Conservation (phyloP, 2,113 vertebrate species). For the Lycaon pictus region DNA sequence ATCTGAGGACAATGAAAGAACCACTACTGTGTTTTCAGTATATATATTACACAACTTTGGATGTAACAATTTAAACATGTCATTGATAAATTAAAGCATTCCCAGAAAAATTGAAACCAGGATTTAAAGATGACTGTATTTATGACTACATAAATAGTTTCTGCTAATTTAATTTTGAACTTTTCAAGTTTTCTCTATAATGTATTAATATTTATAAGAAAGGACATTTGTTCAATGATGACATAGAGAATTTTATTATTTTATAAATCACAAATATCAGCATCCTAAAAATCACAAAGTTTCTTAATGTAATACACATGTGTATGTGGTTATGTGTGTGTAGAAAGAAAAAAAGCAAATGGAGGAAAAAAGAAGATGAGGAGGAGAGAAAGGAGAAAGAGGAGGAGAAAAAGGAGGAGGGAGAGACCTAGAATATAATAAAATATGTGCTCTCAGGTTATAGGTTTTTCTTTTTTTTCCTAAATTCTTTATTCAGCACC, state of each 20-base stretch:
- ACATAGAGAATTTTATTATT: background rate
- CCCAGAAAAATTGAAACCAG: background rate
- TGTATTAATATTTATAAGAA: background rate
- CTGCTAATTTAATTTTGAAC: background rate
- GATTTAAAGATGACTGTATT: background rate
- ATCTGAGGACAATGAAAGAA: background rate
- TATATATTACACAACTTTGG: background rate
- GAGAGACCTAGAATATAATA: background rate
- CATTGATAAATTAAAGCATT: background rate
- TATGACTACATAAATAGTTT: background rate
- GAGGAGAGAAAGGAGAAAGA: background rate
- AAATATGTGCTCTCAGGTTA: background rate
- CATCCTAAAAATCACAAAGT: background rate
- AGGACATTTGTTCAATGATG: background rate
- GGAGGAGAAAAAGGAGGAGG: background rate
- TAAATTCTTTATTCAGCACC: background rate
- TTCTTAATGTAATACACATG: background rate
- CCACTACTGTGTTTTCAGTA: background rate
- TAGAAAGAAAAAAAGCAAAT: background rate
- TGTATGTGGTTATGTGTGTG: background rate
- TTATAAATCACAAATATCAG: background rate
- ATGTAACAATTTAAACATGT: background rate
- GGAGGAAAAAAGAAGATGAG: background rate
- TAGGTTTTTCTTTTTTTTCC: too few species aligned
- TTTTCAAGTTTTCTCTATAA: background rate